Conservation (phyloP, 2,888 invertebrate genomes). For the Dicycla oo region DNA sequence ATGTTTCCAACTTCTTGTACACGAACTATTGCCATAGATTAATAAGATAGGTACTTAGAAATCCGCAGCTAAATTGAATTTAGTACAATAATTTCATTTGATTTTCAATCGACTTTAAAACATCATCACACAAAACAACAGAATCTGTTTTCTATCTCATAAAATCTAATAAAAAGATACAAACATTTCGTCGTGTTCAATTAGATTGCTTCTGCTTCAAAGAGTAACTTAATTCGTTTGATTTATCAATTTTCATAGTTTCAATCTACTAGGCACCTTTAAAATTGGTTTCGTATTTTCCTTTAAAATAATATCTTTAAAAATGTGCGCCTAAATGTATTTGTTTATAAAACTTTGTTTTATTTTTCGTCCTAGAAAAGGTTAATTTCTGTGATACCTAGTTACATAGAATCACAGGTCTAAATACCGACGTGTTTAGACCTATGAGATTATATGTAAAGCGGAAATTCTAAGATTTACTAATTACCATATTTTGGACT, state of each 20-base stretch:
- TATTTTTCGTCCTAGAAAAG: not conserved
- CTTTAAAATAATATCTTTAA: slow-evolving; percentile 11
- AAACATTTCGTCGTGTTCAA: slow-evolving; percentile 22
- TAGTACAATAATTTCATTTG: not conserved
- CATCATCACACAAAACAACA: not conserved
- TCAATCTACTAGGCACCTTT: slow-evolving; percentile 20
- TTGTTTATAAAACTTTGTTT: not conserved
- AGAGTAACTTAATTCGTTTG: slow-evolving; percentile 32
- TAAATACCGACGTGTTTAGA: not conserved
- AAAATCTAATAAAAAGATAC: slow-evolving; percentile 16
- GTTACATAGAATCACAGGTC: not conserved
- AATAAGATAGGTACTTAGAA: not conserved
- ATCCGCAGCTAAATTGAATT: not conserved
- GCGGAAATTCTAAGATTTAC: not conserved
- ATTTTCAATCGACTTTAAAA: slow-evolving; percentile 12
- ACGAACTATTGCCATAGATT: slow-evolving; percentile 11
- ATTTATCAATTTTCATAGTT: slow-evolving; percentile 46
- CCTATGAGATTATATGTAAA: not conserved
- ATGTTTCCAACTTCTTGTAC: slow-evolving; percentile 4
- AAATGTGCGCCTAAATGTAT: not conserved
- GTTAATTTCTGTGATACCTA: not conserved
- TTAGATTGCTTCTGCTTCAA: slow-evolving; percentile 46
- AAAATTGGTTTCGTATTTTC: slow-evolving; percentile 40
- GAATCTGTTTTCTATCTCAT: slow-evolving; percentile 16
- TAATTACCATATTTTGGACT: not conserved